Percentiles rank a stretch among this genome's conserved stretches.
Evolutionary conservation across 2,113 vertebrate species (phyloP).

Genomic region (Solenodon paradoxus): DNA sequence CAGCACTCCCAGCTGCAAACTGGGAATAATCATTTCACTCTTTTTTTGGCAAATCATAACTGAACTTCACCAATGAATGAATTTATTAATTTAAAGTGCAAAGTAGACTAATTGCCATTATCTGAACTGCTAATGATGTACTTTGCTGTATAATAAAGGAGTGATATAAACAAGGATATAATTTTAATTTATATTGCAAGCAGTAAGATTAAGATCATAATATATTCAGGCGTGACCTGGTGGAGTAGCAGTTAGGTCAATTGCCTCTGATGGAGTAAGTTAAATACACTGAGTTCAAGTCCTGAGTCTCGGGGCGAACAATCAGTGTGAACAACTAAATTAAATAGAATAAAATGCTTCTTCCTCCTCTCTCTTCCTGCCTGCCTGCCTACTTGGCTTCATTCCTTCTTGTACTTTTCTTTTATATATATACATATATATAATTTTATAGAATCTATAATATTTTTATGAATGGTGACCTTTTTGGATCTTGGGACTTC

Average conservation of each 20-base stretch:
- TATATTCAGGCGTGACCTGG: no score
- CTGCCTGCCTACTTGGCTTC: no score
- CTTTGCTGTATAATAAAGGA: conserved; percentile 32
- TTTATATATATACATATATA: no score
- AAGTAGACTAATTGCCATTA: conserved; percentile 47
- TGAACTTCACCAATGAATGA: background rate
- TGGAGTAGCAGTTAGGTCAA: no score
- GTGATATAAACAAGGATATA: conserved; percentile 50
- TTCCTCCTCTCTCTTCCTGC: no score
- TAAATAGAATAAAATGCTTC: no score
- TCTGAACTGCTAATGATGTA: conserved; percentile 37
- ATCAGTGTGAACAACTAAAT: no score
- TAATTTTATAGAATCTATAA: background rate
- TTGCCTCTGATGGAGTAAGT: no score
- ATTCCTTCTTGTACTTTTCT: no score
- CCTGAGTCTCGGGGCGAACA: no score
- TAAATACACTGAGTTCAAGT: no score
- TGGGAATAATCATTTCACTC: background rate
- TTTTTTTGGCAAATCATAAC: conserved; percentile 34
- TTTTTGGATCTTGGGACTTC: conserved; percentile 7
- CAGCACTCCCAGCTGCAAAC: background rate
- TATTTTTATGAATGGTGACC: conserved; percentile 44
- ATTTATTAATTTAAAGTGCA: conserved; percentile 47
- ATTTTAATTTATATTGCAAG: conserved; percentile 50
- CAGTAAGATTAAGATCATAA: conserved; percentile 34